Conservation (phyloP, 1,140 invertebrate genomes). For the Drosophila orosa region DNA sequence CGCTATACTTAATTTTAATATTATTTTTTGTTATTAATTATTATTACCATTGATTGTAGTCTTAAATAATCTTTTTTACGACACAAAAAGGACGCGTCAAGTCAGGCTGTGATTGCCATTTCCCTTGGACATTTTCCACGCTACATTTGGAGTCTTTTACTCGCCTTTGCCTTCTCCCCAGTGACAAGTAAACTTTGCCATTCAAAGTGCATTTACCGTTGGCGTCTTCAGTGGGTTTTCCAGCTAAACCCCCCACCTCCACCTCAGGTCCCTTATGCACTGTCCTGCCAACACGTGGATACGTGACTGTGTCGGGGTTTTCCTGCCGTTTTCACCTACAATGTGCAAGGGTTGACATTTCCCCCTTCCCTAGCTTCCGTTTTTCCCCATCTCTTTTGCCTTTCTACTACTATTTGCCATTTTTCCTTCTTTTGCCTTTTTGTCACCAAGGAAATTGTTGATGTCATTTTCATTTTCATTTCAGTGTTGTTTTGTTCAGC, state of each 20-base stretch:
- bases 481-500: constrained; percentile 16
- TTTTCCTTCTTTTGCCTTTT: constrained; percentile 10
- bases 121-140: constrained; percentile 7
- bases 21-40: too few relatives aligned
- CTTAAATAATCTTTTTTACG: constrained; percentile 8
- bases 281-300: constrained; percentile 53
- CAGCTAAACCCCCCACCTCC: background rate
- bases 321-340: constrained; percentile 38
- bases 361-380: constrained; percentile 3
- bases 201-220: constrained; percentile 53
- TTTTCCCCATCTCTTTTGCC: background rate
- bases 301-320: constrained; percentile 52
- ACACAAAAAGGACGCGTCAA: background rate
- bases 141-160: constrained; percentile 3
- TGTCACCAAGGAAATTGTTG: constrained; percentile 20
- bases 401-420: constrained; percentile 6
- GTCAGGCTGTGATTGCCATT: constrained; percentile 19
- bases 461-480: constrained; percentile 29
- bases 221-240: constrained; percentile 11
- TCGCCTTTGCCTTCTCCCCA: constrained; percentile 15
- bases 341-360: constrained; percentile 24
- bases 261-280: background rate
- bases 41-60: too few relatives aligned
- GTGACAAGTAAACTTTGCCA: constrained; percentile 41
- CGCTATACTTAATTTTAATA: too few relatives aligned